A percentile compares a stretch with the other conserved stretches of the same genome.
Evolutionary conservation across 2,113 vertebrate species (phyloP).

Genomic region (Chloropsis hardwickii): DNA sequence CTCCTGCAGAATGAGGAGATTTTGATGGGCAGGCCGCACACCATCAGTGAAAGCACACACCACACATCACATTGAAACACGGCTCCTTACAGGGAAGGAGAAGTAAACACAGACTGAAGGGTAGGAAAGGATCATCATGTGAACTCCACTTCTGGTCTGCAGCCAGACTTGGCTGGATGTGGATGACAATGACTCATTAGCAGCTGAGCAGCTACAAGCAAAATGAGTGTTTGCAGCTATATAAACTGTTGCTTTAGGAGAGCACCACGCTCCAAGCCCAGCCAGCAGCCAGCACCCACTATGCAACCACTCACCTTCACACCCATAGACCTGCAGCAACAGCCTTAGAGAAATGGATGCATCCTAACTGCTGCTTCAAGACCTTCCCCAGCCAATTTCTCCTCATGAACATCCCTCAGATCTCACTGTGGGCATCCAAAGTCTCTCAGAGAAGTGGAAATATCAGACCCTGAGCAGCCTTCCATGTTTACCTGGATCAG

Average conservation of each 20-base stretch:
- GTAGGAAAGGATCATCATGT: not conserved
- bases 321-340: not conserved
- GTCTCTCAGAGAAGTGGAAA: not conserved
- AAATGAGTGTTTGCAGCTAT: not conserved
- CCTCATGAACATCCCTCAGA: not conserved
- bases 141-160: not conserved
- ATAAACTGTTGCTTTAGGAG: not conserved
- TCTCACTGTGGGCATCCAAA: not conserved
- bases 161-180: not conserved
- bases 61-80: not conserved
- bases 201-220: slow-evolving; percentile 2
- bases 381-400: not conserved
- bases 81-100: not conserved
- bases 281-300: not conserved
- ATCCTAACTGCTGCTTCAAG: not conserved
- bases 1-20: not conserved
- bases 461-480: not conserved
- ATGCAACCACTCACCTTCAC: not conserved
- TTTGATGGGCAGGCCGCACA: not conserved
- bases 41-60: not conserved
- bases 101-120: not conserved
- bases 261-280: not conserved
- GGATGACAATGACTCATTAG: not conserved
- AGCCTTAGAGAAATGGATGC: not conserved
- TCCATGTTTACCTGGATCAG: not conserved